Percentiles rank a stretch among this genome's conserved stretches.
These are phyloP conservation scores for Palythoa heliodiscus DNA, from an alignment of 92 coral and sea anemone species.

Conservation along the genomic window DNA sequence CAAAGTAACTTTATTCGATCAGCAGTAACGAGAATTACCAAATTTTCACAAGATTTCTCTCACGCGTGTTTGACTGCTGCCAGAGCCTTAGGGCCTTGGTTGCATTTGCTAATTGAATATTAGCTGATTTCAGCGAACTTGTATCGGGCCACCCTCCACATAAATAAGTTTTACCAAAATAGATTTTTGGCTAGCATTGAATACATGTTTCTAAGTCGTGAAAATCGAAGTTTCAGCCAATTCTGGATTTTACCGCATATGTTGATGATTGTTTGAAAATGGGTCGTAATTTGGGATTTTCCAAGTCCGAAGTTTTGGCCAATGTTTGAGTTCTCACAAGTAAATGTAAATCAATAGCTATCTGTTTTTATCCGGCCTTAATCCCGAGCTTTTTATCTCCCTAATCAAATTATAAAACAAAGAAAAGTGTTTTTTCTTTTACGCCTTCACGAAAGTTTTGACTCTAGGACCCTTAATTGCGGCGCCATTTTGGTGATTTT, in stretches of 20 bases:
- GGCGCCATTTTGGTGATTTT: too few species aligned
- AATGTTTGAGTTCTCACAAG: slow-evolving; percentile 32
- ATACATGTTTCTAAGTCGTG: slow-evolving; percentile 5
- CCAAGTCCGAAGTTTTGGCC: slow-evolving; percentile 33
- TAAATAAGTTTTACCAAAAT: slow-evolving; percentile 25
- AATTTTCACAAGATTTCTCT: background rate
- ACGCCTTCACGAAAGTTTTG: too few species aligned
- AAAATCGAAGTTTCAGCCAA: slow-evolving; percentile 39
- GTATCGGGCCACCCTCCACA: slow-evolving; percentile 5
- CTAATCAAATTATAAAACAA: too few species aligned
- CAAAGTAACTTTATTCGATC: background rate
- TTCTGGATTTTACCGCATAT: slow-evolving; percentile 38
- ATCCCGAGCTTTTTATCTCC: too few species aligned
- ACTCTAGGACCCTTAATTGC: too few species aligned
- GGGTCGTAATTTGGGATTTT: slow-evolving; percentile 33
- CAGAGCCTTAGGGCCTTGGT: slow-evolving; percentile 5
- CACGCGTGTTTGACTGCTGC: slow-evolving; percentile 24
- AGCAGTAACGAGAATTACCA: slow-evolving; percentile 23
- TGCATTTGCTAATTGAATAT: slow-evolving; percentile 26
- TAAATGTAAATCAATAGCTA: background rate
- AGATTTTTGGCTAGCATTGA: slow-evolving; percentile 11
- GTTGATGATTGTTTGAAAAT: slow-evolving; percentile 26
- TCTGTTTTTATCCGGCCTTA: background rate
- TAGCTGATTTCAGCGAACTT: slow-evolving; percentile 21
- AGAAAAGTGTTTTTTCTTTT: too few species aligned